These are phyloP conservation scores for Nothocercus julius DNA, from an alignment of 2,113 vertebrate genomes.

Conservation along the genomic window DNA sequence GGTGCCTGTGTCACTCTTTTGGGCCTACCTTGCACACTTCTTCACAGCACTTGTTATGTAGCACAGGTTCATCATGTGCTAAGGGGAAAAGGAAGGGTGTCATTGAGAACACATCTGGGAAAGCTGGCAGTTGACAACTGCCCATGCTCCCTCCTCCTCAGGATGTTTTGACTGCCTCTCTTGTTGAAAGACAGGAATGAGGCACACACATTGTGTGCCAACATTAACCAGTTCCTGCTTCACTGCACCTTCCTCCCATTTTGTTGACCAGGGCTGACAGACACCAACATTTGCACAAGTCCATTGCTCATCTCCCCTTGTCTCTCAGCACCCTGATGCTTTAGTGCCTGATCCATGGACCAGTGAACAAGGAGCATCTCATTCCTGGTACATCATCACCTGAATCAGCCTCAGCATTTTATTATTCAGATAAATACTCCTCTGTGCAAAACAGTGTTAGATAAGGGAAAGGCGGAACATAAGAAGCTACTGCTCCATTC, in stretches of 20 bases:
- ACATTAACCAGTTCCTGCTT: not conserved
- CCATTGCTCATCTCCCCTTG: not conserved
- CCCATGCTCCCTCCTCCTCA: not conserved
- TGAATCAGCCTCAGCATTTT: not conserved
- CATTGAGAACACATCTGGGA: not conserved
- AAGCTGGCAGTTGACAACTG: not conserved
- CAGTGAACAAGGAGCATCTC: not conserved
- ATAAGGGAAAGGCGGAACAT: not conserved
- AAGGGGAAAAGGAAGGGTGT: not conserved
- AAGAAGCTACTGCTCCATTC: not conserved
- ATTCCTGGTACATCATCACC: not conserved
- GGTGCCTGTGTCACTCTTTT: not conserved
- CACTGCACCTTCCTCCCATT: not conserved
- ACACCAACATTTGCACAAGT: not conserved
- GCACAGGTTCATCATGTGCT: not conserved
- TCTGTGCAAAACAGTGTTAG: not conserved
- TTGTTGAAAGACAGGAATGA: not conserved
- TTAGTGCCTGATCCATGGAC: not conserved
- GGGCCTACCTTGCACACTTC: not conserved
- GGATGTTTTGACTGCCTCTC: not conserved
- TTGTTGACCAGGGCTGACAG: not conserved
- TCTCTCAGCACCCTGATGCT: not conserved
- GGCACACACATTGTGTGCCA: not conserved
- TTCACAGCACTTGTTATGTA: not conserved
- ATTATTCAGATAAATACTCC: not conserved